Evolutionary conservation across 1,140 invertebrate genomes (phyloP), one percentile per base, ranked within the genome.

Genomic region (Macrotrachela quadricornifera): DNA sequence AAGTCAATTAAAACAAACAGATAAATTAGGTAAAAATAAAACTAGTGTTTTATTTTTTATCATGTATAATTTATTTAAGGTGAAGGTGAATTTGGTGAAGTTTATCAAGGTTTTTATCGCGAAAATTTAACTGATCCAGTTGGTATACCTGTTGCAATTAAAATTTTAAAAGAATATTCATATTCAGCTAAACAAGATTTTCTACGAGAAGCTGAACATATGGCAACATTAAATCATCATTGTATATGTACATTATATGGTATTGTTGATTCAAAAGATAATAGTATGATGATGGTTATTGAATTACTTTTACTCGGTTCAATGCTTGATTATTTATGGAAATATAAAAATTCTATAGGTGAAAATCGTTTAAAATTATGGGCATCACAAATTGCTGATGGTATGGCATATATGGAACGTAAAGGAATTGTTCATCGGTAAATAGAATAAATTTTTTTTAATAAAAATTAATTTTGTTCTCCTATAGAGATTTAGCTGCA

Each of bases 301-400:
- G 83, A 91, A 69, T 86, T 92, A 68, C 69, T 88, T 39, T 78
- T 87, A 10, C 71, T 85, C 55, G 86, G 86, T 1, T 88, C 85
- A 10, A 76, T 92, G 68, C 70, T 88, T 46, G 77, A 80, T 58
- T 85, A 79, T 66, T 72, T 92, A 17, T 60, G 81, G 14, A 77
- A 82, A 59, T 73, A 80, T 62, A 73, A 75, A 1, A 71, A 78
- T 14, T 68, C 76, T 55, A 76, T 85, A 16, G 21, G 46, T 10
- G 46, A 49, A 36, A 45, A 41, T 48, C 50, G 54, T 57, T 39
- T 47, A 46, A 54, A 48, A 47, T 51, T 44, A 39, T 57, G 53
- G 53, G 46, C 53, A 17, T 48, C 52, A 46, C 67, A 73, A 57
- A 69, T 72, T 44, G 69, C 70, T 0, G 50, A 51, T 75, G 82